Conservation (phyloP, 2,113 vertebrate species). For the Aptenodytes patagonicus region DNA sequence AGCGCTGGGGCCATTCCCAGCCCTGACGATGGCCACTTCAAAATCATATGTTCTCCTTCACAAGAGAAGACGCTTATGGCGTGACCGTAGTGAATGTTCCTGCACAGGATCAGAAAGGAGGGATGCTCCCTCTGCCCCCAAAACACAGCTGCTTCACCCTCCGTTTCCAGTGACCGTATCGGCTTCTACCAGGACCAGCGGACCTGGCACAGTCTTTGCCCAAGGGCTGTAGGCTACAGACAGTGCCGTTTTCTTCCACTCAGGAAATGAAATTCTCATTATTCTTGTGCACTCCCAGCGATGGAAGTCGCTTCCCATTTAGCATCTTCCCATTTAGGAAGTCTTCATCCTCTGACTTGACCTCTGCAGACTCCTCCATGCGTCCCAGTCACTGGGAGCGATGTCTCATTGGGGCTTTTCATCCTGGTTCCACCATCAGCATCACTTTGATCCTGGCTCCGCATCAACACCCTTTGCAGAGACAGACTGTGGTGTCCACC, state of each 20-base stretch:
- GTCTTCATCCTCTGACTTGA: neutral
- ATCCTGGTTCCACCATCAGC: neutral
- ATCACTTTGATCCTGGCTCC: too few relatives aligned
- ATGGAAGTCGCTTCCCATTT: neutral
- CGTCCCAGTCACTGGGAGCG: accelerated
- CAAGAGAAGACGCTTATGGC: conserved; percentile 52
- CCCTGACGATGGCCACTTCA: conserved; percentile 1
- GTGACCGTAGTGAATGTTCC: neutral
- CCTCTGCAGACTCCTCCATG: neutral
- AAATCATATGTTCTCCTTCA: conserved; percentile 70
- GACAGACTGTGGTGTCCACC: neutral
- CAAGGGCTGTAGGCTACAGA: neutral
- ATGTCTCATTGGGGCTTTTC: neutral
- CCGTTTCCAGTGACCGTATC: neutral
- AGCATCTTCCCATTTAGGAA: too few relatives aligned
- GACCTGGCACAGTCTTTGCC: neutral
- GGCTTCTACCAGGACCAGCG: neutral
- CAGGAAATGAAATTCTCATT: neutral
- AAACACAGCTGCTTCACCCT: neutral
- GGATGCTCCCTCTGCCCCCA: neutral
- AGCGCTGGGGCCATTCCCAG: neutral
- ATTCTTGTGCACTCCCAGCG: neutral
- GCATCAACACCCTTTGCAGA: neutral
- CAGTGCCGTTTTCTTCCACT: neutral
- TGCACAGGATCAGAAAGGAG: neutral